These are phyloP conservation scores for Gonioctena quinquepunctata DNA, from an alignment of 1,140 invertebrate genomes.

Conservation along the genomic window DNA sequence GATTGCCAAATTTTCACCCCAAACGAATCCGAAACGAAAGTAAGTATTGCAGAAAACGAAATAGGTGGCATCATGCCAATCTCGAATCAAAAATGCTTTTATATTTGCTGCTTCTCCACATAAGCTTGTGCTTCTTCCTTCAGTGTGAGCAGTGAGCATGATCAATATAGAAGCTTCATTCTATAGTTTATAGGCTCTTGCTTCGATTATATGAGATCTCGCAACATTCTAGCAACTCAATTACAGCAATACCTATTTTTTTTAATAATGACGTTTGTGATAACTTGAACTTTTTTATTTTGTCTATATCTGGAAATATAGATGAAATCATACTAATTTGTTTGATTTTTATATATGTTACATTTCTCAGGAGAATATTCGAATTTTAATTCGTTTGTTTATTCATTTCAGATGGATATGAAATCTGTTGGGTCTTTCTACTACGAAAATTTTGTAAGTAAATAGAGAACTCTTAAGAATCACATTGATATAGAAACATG, in stretches of 20 bases:
- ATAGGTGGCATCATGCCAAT: no score
- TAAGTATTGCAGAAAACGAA: no score
- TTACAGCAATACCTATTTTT: slow-evolving; percentile 8
- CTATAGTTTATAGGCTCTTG: background rate
- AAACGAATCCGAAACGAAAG: no score
- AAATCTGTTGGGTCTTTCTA: slow-evolving; percentile 91
- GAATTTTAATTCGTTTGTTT: slow-evolving; percentile 37
- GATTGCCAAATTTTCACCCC: no score
- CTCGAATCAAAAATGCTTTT: background rate
- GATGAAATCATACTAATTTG: background rate
- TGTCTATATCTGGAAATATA: background rate
- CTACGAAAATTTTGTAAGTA: slow-evolving; percentile 93
- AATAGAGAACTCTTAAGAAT: no score
- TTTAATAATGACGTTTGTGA: slow-evolving; percentile 2
- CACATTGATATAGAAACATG: no score
- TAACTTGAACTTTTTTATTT: slow-evolving; percentile 6
- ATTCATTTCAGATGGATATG: slow-evolving; percentile 84
- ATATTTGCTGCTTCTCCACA: background rate
- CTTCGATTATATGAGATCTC: slow-evolving; percentile 36
- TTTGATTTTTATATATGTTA: background rate
- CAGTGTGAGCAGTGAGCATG: background rate
- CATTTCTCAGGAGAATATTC: background rate
- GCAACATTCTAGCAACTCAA: slow-evolving; percentile 58
- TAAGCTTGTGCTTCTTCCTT: background rate
- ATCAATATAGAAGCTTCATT: background rate